Conservation (phyloP, 35 echinoderm and acorn worm genomes). For the Strongylocentrotus purpuratus region DNA sequence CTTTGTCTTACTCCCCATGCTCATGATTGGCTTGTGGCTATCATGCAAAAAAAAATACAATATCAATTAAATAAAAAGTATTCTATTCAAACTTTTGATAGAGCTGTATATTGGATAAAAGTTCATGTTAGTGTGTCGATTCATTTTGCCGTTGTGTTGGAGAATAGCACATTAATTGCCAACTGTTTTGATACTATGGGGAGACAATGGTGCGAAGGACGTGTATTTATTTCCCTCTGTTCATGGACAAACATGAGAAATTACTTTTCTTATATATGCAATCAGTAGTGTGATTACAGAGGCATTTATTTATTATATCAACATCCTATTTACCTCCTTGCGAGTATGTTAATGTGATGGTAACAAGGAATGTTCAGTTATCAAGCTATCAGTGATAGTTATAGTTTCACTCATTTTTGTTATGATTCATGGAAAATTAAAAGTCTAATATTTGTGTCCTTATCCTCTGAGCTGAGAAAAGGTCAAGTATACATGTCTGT, state of each 20-base stretch:
- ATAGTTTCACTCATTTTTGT: not conserved
- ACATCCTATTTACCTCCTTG: not conserved
- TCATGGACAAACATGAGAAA: not conserved
- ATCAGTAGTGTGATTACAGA: not conserved
- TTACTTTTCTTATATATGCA: not conserved
- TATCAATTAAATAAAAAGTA: not conserved
- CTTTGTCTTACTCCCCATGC: not conserved
- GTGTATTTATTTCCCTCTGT: not conserved
- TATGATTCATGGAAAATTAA: not conserved
- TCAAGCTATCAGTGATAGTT: not conserved
- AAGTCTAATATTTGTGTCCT: not conserved
- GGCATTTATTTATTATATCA: not conserved
- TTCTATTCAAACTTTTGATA: not conserved
- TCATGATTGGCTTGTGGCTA: not conserved
- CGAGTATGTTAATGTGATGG: not conserved
- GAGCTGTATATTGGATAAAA: not conserved
- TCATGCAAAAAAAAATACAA: not conserved
- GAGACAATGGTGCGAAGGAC: not conserved
- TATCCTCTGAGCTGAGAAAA: not conserved
- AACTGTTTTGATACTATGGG: not conserved
- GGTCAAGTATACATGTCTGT: too few species aligned
- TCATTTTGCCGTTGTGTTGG: not conserved
- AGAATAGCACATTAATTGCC: not conserved
- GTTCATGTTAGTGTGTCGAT: not conserved
- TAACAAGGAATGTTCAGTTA: not conserved